phyloP scores from a whole-genome alignment of 2,113 vertebrate species.

The Nannospalax galili region DNA sequence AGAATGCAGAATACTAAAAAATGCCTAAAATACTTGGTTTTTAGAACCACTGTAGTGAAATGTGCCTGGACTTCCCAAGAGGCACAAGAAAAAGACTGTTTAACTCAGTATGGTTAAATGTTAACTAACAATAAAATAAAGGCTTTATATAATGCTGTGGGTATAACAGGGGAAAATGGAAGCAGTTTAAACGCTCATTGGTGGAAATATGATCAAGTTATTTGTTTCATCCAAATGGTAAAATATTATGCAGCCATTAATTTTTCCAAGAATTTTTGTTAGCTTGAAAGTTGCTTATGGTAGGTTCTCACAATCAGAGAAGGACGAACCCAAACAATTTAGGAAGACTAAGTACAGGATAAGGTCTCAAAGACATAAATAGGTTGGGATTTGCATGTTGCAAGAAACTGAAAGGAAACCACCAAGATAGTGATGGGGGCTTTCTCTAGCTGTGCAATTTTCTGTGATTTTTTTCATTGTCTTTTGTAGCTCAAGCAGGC shows the following conservation, averaged over 20 bases:
- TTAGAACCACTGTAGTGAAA: slow-evolving; percentile 1
- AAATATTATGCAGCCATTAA: background rate
- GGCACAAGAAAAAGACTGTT: background rate
- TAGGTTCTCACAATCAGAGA: background rate
- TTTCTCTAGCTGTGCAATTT: background rate
- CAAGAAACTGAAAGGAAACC: background rate
- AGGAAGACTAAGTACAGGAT: background rate
- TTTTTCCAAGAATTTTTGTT: slow-evolving; percentile 32
- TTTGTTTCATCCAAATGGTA: slow-evolving; percentile 6
- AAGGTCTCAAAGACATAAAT: background rate
- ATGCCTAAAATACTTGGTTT: background rate
- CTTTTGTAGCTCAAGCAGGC: background rate
- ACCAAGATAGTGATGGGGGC: background rate
- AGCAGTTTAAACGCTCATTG: background rate
- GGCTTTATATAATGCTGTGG: background rate
- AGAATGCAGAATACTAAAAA: background rate
- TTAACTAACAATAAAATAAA: slow-evolving; percentile 33
- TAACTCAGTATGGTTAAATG: background rate
- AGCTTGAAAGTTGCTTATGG: background rate
- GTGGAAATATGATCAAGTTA: background rate
- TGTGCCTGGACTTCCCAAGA: slow-evolving; percentile 5
- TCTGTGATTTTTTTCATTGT: slow-evolving; percentile 25
- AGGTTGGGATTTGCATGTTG: background rate
- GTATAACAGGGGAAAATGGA: background rate
- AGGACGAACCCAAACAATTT: too few species aligned